A percentile compares a stretch with the other conserved stretches of the same genome.
Conservation (phyloP, 2,888 invertebrate species). For the Heliconius sara region DNA sequence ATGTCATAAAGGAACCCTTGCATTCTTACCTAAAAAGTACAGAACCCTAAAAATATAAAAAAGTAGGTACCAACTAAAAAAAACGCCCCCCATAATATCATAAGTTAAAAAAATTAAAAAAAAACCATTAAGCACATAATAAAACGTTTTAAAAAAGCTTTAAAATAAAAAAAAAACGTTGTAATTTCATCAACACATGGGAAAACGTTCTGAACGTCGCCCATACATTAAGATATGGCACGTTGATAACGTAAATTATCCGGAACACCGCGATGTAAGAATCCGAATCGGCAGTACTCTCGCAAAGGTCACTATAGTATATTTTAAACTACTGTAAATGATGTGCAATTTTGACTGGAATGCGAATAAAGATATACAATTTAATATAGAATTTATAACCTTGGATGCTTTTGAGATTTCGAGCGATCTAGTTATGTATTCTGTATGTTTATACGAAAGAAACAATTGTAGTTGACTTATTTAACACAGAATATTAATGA, state of each 20-base stretch:
- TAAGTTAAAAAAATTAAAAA: not conserved
- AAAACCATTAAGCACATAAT: not conserved
- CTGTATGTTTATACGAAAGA: not conserved
- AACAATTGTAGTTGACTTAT: not conserved
- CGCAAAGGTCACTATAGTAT: slow-evolving; percentile 48
- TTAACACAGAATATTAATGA: not conserved
- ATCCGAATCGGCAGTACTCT: slow-evolving; percentile 43
- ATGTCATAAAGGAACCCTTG: too few species aligned
- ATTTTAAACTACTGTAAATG: slow-evolving; percentile 39
- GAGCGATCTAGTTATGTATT: not conserved
- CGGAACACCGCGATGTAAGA: slow-evolving; percentile 47
- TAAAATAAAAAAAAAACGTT: slow-evolving; percentile 14
- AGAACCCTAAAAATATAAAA: too few species aligned
- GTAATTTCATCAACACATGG: slow-evolving; percentile 40
- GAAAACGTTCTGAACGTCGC: slow-evolving; percentile 40
- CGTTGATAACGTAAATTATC: slow-evolving; percentile 52
- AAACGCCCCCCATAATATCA: not conserved
- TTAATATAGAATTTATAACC: slow-evolving; percentile 20
- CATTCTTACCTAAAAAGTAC: too few species aligned
- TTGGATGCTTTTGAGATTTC: slow-evolving; percentile 4
- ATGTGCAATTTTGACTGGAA: slow-evolving; percentile 11
- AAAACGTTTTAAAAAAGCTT: not conserved
- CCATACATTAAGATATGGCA: slow-evolving; percentile 50
- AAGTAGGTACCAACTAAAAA: not conserved
- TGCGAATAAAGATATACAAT: slow-evolving; percentile 13